A percentile compares a stretch with the other conserved stretches of the same genome.
phyloP scores from a whole-genome alignment of 2,888 invertebrate species.

The Hirudinaria manillensis region DNA sequence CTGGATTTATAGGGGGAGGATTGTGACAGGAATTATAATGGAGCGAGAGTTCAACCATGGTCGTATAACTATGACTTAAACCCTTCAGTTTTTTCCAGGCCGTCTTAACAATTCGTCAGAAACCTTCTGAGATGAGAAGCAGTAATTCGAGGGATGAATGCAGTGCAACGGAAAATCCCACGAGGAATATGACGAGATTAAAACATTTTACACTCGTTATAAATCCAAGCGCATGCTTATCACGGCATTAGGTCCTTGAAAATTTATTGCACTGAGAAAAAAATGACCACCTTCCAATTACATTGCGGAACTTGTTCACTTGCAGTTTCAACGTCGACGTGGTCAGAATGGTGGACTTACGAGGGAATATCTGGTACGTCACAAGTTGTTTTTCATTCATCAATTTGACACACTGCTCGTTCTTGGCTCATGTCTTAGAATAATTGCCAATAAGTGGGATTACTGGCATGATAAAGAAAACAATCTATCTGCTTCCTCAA shows the following conservation, averaged over 20 bases:
- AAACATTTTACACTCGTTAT: too few species aligned
- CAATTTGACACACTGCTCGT: background rate
- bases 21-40: conserved; percentile 18
- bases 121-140: too few species aligned
- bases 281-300: too few species aligned
- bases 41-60: conserved; percentile 4
- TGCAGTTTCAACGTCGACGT: conserved; percentile 26
- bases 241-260: too few species aligned
- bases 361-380: conserved; percentile 31
- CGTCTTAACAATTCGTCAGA: too few species aligned
- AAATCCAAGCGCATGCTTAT: too few species aligned
- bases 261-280: too few species aligned
- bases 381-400: background rate
- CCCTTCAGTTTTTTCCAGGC: too few species aligned
- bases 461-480: conserved; percentile 5
- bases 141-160: too few species aligned
- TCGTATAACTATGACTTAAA: conserved; percentile 5
- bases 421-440: background rate
- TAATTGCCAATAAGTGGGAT: conserved; percentile 16
- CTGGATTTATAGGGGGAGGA: conserved; percentile 8
- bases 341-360: conserved; percentile 35
- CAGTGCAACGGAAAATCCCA: too few species aligned
- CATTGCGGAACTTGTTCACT: background rate
- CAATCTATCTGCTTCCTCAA: conserved; percentile 6
- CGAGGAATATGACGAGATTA: too few species aligned